phyloP scores from a whole-genome alignment of 1,140 invertebrate species.

The Homalodisca vitripennis region DNA sequence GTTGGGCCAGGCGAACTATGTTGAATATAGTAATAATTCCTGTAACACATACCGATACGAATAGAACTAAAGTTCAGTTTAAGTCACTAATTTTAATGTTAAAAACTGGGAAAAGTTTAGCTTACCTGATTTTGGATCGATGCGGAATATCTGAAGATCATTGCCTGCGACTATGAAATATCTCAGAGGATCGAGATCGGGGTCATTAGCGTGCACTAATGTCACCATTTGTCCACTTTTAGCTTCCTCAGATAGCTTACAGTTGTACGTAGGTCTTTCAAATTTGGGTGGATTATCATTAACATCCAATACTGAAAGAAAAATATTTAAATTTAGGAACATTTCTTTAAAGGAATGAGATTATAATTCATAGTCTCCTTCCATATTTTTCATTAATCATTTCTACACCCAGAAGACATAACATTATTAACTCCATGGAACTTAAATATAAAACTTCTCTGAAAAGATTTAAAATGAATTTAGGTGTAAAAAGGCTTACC shows the following conservation, averaged over 20 bases:
- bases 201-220: conserved; percentile 82
- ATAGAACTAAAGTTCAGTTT: no score
- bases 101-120: no score
- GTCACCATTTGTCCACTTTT: conserved; percentile 84
- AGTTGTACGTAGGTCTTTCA: conserved; percentile 76
- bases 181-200: conserved; percentile 69
- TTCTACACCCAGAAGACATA: background rate
- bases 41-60: no score
- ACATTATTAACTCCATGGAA: no score
- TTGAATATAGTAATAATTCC: conserved; percentile 60
- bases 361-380: background rate
- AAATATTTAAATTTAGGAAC: no score
- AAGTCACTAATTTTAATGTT: no score
- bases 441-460: no score
- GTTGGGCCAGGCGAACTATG: conserved; percentile 57
- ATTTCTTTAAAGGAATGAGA: no score
- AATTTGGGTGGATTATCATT: conserved; percentile 87
- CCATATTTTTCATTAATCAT: background rate
- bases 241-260: conserved; percentile 78
- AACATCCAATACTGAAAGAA: conserved; percentile 68
- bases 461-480: background rate
- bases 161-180: conserved; percentile 86
- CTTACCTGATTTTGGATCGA: conserved; percentile 65
- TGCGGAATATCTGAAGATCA: conserved; percentile 77
- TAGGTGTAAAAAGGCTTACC: conserved; percentile 50